Conservation (phyloP, 2,797 vertebrate species). For the Malacoctenus gilli region DNA sequence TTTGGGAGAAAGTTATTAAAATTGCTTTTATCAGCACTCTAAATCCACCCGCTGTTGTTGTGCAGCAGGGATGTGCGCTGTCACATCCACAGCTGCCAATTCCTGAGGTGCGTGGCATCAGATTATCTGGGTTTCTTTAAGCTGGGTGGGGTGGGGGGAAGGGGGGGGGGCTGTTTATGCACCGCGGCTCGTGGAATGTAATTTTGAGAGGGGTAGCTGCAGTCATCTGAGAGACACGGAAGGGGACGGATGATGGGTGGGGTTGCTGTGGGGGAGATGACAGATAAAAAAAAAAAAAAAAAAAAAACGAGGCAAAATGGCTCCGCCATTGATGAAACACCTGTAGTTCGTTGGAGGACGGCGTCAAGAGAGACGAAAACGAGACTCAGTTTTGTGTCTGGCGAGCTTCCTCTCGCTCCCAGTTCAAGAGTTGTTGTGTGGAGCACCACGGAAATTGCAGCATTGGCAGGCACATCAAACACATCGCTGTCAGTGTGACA, state of each 20-base stretch:
- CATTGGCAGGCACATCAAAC: conserved; percentile 43
- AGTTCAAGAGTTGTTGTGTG: conserved; percentile 24
- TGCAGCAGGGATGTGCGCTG: conserved; percentile 42
- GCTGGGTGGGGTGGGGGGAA: no score
- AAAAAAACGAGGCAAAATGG: conserved; percentile 44
- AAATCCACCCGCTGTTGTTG: conserved; percentile 57
- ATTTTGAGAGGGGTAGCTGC: conserved; percentile 60
- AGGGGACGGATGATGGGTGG: neutral
- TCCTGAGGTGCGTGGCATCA: conserved; percentile 65
- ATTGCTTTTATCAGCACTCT: conserved; percentile 65
- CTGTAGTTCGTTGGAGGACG: conserved; percentile 33
- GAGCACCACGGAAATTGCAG: conserved; percentile 16
- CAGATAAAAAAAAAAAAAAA: conserved; percentile 10
- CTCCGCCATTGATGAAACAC: conserved; percentile 41
- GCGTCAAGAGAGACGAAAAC: conserved; percentile 32
- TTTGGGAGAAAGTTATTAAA: conserved; percentile 67
- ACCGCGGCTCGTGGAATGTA: conserved; percentile 55
- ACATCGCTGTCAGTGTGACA: conserved; percentile 28
- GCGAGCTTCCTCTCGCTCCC: conserved; percentile 5
- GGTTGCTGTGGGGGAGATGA: no score
- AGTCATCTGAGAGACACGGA: conserved; percentile 48
- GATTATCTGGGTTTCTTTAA: conserved; percentile 68
- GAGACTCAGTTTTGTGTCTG: conserved; percentile 24
- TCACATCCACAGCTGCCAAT: conserved; percentile 56
- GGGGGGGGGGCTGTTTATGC: conserved; percentile 59